Base-by-base conservation (phyloP, 1,140 invertebrate genomes). In the Tenebrio molitor region DNA sequence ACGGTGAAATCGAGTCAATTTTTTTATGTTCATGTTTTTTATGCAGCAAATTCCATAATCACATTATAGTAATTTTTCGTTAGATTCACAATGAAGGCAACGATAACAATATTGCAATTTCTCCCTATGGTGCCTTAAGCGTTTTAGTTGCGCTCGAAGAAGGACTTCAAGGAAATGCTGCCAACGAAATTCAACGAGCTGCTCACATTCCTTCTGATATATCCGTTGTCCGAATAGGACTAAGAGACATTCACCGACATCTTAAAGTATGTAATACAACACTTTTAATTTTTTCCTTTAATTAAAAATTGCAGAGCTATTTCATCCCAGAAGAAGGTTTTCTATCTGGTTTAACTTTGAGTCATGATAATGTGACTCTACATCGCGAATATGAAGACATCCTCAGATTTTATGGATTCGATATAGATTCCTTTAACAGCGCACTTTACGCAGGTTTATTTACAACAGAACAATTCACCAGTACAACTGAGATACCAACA, bases 51-150 rank as follows among this genome's bases (percentile, higher is more conserved):
- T 29, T 29, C 25, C 25, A 29, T 29, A 29, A 29, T 29, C 25
- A 39, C 12, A 39, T 7, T 39, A 39, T 7, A 2, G 36, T 39
- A 39, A 7, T 7, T 41, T 67, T 65, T 76, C 71, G 83, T 76
- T 46, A 82, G 84, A 81, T 74, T 70, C 77, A 81, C 75, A 80
- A 82, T 75, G 75, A 79, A 77, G 53, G 79, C 70, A 87, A 90
- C 77, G 87, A 88, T n/a, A 92, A 93, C 78, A 95, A 95, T 78
- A 90, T 93, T n/a, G 93, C 92, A 4, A 92, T 94, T 81, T 94
- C 92, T 0, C 92, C 93, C 1, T 92, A 93, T 25, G 92, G 92
- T 0, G 81, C 92, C 64, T 89, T 90, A 75, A 92, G 92, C 74
- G 91, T 94, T 6, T 82, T 93, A 36, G 87, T 92, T 15, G 91